phyloP scores from a whole-genome alignment of 2,797 vertebrate species.

The Champsocephalus esox region DNA sequence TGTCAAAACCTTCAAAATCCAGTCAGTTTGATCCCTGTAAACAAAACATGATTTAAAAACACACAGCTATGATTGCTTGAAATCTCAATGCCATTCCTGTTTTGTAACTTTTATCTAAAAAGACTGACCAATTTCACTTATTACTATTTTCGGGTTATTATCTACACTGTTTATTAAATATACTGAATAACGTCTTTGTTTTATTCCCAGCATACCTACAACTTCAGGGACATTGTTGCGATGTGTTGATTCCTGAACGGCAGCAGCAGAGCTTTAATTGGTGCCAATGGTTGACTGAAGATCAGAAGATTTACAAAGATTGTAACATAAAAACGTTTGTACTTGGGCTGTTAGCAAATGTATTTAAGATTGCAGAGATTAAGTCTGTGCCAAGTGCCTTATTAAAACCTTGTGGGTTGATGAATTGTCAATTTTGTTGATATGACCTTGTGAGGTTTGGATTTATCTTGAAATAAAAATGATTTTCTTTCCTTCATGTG shows the following conservation, averaged over 20 bases:
- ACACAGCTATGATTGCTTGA: background rate
- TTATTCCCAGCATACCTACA: conserved; percentile 78
- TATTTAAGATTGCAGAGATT: conserved; percentile 27
- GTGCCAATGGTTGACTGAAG: background rate
- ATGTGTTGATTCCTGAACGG: conserved; percentile 75
- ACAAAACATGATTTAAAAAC: background rate
- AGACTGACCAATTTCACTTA: background rate
- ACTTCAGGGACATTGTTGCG: conserved; percentile 83
- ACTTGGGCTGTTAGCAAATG: conserved; percentile 7
- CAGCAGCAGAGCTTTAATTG: background rate
- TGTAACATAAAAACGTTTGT: conserved; percentile 2
- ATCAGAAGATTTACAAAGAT: conserved; percentile 7
- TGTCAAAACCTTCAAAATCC: background rate
- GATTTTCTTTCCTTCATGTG: background rate
- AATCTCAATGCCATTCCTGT: background rate
- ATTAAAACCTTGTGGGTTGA: conserved; percentile 70
- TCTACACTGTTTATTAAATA: background rate
- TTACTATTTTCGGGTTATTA: background rate
- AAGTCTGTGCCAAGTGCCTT: conserved; percentile 45
- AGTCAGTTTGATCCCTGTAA: no score
- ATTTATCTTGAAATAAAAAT: conserved; percentile 44
- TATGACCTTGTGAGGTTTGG: conserved; percentile 34
- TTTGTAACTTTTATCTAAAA: background rate
- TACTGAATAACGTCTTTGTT: conserved; percentile 20
- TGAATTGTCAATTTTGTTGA: conserved; percentile 56